Conservation (phyloP, 1,140 invertebrate genomes). For the Pachyrhynchus sulphureomaculatus region DNA sequence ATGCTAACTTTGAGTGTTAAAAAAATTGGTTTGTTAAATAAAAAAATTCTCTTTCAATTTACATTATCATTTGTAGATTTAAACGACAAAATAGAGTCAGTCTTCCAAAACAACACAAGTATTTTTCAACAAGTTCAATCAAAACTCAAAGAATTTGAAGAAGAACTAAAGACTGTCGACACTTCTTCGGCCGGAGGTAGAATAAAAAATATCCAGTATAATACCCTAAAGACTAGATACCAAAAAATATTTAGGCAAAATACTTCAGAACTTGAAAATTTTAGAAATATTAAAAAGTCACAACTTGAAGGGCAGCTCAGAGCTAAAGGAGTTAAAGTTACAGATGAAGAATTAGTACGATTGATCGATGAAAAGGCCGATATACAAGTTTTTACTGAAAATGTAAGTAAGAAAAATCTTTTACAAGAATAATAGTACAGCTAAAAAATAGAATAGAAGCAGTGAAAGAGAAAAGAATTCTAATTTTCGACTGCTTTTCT, state of each 20-base stretch:
- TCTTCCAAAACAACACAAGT: slow-evolving; percentile 41
- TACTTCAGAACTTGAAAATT: slow-evolving; percentile 36
- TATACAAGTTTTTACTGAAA: slow-evolving; percentile 45
- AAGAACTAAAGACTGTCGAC: slow-evolving; percentile 19
- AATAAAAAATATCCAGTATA: slow-evolving; percentile 44
- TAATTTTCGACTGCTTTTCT: too few species aligned
- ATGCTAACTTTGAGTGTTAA: too few species aligned
- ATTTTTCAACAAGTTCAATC: slow-evolving; percentile 32
- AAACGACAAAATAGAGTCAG: slow-evolving; percentile 34
- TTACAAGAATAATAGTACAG: too few species aligned
- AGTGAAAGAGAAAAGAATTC: too few species aligned
- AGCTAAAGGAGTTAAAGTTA: slow-evolving; percentile 37
- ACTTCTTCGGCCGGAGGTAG: slow-evolving; percentile 32
- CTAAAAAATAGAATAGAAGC: too few species aligned
- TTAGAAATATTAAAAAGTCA: slow-evolving; percentile 32
- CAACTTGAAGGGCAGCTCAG: slow-evolving; percentile 36
- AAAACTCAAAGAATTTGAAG: too few species aligned
- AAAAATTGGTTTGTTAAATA: too few species aligned
- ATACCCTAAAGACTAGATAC: slow-evolving; percentile 39
- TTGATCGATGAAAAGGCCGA: slow-evolving; percentile 37
- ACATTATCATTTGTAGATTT: slow-evolving; percentile 40
- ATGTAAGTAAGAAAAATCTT: too few species aligned
- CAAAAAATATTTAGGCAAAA: slow-evolving; percentile 35
- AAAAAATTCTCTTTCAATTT: too few species aligned
- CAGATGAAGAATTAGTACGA: slow-evolving; percentile 37